Percentiles rank a stretch among this genome's conserved stretches.
Evolutionary conservation across 1,140 invertebrate species (phyloP).

Genomic region (Anastrepha ludens): DNA sequence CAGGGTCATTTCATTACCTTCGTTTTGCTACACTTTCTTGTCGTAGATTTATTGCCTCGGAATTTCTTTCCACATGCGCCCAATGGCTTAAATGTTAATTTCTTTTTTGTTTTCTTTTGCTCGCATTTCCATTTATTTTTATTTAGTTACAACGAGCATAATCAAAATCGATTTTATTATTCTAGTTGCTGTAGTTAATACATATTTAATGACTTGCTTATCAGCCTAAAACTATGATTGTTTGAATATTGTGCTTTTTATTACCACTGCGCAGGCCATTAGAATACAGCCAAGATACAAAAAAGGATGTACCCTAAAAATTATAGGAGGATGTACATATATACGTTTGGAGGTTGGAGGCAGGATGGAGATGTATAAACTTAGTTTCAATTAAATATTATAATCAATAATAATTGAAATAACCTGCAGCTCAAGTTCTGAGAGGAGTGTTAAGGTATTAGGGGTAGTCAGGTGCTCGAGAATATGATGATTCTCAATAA

Average conservation of each 20-base stretch:
- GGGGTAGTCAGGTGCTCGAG: too few relatives aligned
- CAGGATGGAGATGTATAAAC: too few relatives aligned
- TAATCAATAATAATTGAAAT: too few relatives aligned
- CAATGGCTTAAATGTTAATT: not conserved
- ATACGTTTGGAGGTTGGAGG: too few relatives aligned
- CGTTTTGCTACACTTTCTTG: not conserved
- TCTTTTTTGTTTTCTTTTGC: not conserved
- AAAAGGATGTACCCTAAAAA: too few relatives aligned
- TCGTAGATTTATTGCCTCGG: not conserved
- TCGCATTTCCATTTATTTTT: slow-evolving; percentile 4
- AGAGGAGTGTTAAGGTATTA: too few relatives aligned
- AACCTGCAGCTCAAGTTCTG: too few relatives aligned
- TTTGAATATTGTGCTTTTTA: not conserved
- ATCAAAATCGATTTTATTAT: not conserved
- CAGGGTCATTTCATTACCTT: slow-evolving; percentile 41
- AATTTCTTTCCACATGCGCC: not conserved
- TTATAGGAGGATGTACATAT: too few relatives aligned
- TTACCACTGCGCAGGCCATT: not conserved
- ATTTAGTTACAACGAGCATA: not conserved
- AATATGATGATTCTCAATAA: too few relatives aligned
- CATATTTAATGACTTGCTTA: slow-evolving; percentile 26
- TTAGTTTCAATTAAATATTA: too few relatives aligned
- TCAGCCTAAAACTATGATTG: not conserved
- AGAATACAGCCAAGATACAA: too few relatives aligned
- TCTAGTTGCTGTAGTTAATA: not conserved